Evolutionary conservation across 2,888 invertebrate species (phyloP).

Genomic region (Drosophila yooni): DNA sequence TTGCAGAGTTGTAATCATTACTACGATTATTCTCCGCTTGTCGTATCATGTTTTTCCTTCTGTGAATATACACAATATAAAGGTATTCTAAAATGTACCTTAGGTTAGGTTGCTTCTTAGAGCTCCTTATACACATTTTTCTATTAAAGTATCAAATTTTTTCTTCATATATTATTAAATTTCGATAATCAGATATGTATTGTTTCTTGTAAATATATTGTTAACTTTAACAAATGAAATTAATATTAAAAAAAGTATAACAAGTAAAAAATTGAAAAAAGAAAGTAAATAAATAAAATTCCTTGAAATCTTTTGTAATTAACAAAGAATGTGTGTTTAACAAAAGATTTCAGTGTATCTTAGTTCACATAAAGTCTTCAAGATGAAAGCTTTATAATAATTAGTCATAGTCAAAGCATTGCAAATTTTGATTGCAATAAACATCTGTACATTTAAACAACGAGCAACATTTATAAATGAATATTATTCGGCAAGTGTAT

Average conservation of each 20-base stretch:
- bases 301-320: background rate
- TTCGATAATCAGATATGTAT: background rate
- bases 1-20: conserved; percentile 9
- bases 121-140: background rate
- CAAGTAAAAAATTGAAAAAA: background rate
- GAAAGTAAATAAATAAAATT: background rate
- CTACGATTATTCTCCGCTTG: conserved; percentile 3
- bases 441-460: background rate
- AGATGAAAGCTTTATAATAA: background rate
- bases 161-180: background rate
- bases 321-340: background rate
- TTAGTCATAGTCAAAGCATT: no score
- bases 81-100: background rate
- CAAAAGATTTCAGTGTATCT: background rate
- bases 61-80: background rate
- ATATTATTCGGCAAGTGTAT: background rate
- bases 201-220: background rate
- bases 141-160: background rate
- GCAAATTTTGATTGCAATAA: no score
- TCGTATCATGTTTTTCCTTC: background rate
- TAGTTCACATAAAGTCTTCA: background rate
- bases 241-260: background rate
- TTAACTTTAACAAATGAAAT: background rate
- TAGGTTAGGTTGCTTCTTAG: background rate
- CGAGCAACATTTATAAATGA: background rate